These are phyloP conservation scores for Oscheius myriophilus DNA, from an alignment of 2,888 invertebrate species.

Conservation along the genomic window DNA sequence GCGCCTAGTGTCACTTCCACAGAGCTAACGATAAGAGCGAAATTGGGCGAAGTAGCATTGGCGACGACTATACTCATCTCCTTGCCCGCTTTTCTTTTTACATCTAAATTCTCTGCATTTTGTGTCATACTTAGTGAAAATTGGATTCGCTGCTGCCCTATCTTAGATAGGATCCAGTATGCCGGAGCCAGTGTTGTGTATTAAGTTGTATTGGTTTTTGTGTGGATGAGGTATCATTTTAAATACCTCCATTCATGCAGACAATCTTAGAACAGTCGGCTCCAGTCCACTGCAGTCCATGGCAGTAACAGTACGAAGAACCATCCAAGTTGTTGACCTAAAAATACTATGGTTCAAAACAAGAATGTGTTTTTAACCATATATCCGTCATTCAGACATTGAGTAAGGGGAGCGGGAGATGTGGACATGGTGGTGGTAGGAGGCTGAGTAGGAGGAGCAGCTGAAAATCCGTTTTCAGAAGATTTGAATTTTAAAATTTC, in stretches of 20 bases:
- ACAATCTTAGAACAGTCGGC: slow-evolving; percentile 43
- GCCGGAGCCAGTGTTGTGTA: no score
- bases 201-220: no score
- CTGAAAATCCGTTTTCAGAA: not conserved
- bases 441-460: slow-evolving; percentile 24
- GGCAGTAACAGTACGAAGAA: slow-evolving; percentile 49
- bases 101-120: no score
- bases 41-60: no score
- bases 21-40: no score
- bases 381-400: slow-evolving; percentile 47
- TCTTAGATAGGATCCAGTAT: no score
- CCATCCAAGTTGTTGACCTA: slow-evolving; percentile 34
- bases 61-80: no score
- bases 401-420: slow-evolving; percentile 35
- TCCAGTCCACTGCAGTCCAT: slow-evolving; percentile 42
- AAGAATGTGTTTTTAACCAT: slow-evolving; percentile 5
- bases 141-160: no score
- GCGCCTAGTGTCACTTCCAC: no score
- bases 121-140: no score
- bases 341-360: not conserved
- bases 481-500: not conserved
- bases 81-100: no score
- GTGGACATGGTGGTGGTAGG: slow-evolving; percentile 35
- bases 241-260: slow-evolving; percentile 49
- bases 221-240: no score